Evolutionary conservation across 2,888 invertebrate species (phyloP).

Genomic region (Cyclophora albipunctata): DNA sequence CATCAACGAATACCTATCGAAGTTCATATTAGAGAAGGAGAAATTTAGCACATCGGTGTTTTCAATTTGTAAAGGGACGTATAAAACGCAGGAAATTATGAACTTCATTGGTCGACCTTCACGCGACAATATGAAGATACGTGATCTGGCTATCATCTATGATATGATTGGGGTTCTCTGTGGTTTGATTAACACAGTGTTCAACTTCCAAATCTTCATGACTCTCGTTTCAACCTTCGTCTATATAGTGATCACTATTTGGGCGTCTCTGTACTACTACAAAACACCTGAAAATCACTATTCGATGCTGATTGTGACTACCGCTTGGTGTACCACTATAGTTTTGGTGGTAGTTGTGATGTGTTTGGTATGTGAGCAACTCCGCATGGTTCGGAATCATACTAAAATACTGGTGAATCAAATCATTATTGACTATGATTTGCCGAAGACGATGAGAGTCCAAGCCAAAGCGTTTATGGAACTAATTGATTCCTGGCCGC

Average conservation of each 20-base stretch:
- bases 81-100: constrained; percentile 20
- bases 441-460: constrained; percentile 39
- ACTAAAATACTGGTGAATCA: constrained; percentile 46
- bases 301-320: constrained; percentile 27
- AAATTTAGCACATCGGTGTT: constrained; percentile 23
- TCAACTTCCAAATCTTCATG: constrained; percentile 50
- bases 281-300: constrained; percentile 22
- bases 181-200: constrained; percentile 37
- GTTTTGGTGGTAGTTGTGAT: constrained; percentile 33
- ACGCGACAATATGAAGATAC: constrained; percentile 32
- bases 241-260: constrained; percentile 43
- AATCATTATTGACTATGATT: constrained; percentile 48
- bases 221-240: constrained; percentile 42
- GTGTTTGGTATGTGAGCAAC: constrained; percentile 38
- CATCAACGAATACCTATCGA: constrained; percentile 35
- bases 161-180: constrained; percentile 39
- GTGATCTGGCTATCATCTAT: constrained; percentile 38
- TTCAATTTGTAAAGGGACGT: constrained; percentile 18
- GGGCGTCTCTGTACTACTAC: constrained; percentile 38
- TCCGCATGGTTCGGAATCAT: constrained; percentile 32
- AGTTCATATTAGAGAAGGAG: constrained; percentile 31
- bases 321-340: constrained; percentile 36
- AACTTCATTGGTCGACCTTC: constrained; percentile 31
- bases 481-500: constrained; percentile 47
- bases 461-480: constrained; percentile 55